phyloP scores from a whole-genome alignment of 92 coral and sea anemone genomes.

The Heliopora coerulea region DNA sequence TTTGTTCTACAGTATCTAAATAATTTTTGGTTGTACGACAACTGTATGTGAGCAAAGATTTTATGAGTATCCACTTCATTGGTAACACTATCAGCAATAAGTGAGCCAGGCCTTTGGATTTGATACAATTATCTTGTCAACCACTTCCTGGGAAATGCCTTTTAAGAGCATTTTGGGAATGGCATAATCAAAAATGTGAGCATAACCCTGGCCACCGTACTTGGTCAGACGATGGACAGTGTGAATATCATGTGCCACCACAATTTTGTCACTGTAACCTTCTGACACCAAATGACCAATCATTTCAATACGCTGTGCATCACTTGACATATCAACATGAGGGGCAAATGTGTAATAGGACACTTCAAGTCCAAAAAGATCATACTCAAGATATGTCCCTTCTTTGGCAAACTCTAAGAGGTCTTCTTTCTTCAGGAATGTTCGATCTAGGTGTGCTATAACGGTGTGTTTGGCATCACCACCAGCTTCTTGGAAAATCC shows the following conservation, averaged over 20 bases:
- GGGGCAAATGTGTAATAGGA: slow-evolving; percentile 66
- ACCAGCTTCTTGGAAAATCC: slow-evolving; percentile 84
- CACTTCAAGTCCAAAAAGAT: slow-evolving; percentile 76
- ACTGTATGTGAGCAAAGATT: too few relatives aligned
- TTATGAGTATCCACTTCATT: too few relatives aligned
- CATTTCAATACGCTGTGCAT: slow-evolving; percentile 78
- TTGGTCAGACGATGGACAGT: slow-evolving; percentile 84
- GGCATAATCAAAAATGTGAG: slow-evolving; percentile 75
- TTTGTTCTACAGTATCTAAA: too few relatives aligned
- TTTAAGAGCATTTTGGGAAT: slow-evolving; percentile 83
- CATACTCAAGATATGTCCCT: slow-evolving; percentile 82
- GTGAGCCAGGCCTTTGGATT: slow-evolving; percentile 81
- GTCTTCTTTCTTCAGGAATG: slow-evolving; percentile 58
- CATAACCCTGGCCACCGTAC: slow-evolving; percentile 87
- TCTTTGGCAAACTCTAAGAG: slow-evolving; percentile 73
- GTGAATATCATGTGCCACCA: slow-evolving; percentile 85
- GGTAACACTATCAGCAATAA: slow-evolving; percentile 35
- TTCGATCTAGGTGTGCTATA: slow-evolving; percentile 90
- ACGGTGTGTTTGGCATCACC: slow-evolving; percentile 77
- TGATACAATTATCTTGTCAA: slow-evolving; percentile 81
- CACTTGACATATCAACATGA: slow-evolving; percentile 65
- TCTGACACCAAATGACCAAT: slow-evolving; percentile 70
- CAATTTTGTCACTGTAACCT: slow-evolving; percentile 75
- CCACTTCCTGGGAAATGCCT: slow-evolving; percentile 71
- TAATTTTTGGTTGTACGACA: too few relatives aligned